phyloP scores from a whole-genome alignment of 2,797 vertebrate species.

The Trachops cirrhosus region DNA sequence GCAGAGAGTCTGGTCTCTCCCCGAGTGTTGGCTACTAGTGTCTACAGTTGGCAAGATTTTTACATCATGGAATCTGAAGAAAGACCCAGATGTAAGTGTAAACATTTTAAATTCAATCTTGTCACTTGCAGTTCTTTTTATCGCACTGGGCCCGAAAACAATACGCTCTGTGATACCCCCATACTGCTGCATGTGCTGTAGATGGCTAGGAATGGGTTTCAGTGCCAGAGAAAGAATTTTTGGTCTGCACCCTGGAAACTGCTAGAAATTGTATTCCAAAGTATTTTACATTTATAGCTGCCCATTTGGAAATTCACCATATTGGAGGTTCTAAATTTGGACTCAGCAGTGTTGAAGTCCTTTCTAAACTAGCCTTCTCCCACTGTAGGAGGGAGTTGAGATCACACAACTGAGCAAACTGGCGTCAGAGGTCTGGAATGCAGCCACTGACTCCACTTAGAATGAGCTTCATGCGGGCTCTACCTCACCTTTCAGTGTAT shows the following conservation, averaged over 20 bases:
- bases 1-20: accelerated
- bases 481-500: not conserved
- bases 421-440: not conserved
- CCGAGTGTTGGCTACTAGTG: not conserved
- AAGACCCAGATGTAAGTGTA: not conserved
- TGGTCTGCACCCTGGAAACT: not conserved
- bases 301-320: not conserved
- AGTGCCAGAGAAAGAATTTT: not conserved
- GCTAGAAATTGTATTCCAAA: not conserved
- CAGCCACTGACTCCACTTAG: not conserved
- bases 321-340: not conserved
- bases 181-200: not conserved
- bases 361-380: not conserved
- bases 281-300: not conserved
- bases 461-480: not conserved
- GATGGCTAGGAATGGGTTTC: not conserved
- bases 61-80: not conserved
- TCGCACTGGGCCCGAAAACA: not conserved
- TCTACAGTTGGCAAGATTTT: not conserved
- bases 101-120: not conserved
- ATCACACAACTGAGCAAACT: not conserved
- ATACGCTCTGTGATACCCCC: no score
- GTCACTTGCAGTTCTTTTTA: not conserved
- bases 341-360: not conserved
- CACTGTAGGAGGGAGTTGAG: not conserved